phyloP scores from a whole-genome alignment of 2,888 invertebrate genomes.

The Baronia brevicornis region DNA sequence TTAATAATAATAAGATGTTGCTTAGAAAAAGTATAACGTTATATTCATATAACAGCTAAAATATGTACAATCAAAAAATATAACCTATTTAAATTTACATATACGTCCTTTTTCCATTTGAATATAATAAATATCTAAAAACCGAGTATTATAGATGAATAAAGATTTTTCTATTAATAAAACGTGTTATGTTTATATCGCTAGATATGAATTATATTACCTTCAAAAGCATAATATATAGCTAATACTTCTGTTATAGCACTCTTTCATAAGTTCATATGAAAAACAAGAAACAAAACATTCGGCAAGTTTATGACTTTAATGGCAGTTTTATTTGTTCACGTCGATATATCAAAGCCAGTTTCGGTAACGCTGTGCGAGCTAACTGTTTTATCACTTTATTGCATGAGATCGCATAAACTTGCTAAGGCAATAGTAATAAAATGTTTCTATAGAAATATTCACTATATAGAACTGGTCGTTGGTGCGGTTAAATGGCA shows the following conservation, averaged over 20 bases:
- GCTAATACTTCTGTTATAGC: no score
- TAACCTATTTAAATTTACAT: no score
- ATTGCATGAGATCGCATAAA: conserved; percentile 70
- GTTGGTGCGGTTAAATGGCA: conserved; percentile 12
- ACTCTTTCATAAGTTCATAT: conserved; percentile 23
- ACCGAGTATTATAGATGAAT: no score
- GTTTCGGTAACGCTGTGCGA: conserved; percentile 53
- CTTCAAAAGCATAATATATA: no score
- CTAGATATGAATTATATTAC: no score
- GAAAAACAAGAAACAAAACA: conserved; percentile 60
- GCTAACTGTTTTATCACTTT: conserved; percentile 74
- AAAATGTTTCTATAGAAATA: conserved; percentile 55
- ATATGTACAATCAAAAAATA: no score
- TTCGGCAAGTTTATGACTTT: conserved; percentile 59
- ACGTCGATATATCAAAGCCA: conserved; percentile 60
- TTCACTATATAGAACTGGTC: conserved; percentile 30
- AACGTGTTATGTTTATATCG: no score
- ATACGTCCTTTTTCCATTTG: no score
- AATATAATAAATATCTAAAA: no score
- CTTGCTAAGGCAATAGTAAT: conserved; percentile 52
- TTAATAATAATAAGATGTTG: conserved; percentile 48
- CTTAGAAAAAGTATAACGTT: conserved; percentile 26
- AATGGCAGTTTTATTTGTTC: conserved; percentile 68
- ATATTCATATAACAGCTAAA: no score
- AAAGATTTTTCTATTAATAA: no score